Evolutionary conservation across 1,140 invertebrate species (phyloP).

Genomic region (Trigoniulus corallinus): DNA sequence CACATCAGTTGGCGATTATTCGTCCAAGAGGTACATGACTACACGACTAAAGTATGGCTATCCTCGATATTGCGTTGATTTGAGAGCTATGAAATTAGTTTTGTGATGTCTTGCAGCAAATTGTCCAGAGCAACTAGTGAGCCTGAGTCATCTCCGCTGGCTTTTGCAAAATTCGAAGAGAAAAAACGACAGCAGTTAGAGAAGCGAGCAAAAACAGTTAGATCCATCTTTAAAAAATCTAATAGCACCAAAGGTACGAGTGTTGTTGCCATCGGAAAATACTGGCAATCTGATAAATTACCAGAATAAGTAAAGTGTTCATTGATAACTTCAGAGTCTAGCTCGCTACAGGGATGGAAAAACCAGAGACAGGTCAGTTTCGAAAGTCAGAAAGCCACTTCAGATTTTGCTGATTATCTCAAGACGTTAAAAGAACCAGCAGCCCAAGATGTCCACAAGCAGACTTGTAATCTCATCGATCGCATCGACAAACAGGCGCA

Average conservation of each 20-base stretch:
- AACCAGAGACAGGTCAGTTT: slow-evolving; percentile 17
- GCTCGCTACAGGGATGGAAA: slow-evolving; percentile 9
- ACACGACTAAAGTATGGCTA: neutral
- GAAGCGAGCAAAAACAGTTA: slow-evolving; percentile 60
- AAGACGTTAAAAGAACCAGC: slow-evolving; percentile 24
- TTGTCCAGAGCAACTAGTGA: slow-evolving; percentile 5
- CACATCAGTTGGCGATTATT: too few species aligned
- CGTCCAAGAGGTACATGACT: neutral
- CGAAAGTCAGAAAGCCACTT: slow-evolving; percentile 26
- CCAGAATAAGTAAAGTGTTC: neutral
- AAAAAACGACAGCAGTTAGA: slow-evolving; percentile 67
- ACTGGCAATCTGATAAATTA: too few species aligned
- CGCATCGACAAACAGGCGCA: slow-evolving; percentile 43
- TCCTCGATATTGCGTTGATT: neutral
- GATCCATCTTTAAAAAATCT: slow-evolving; percentile 57
- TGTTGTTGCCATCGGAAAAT: too few species aligned
- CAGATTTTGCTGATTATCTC: slow-evolving; percentile 27
- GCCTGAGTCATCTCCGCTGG: slow-evolving; percentile 20
- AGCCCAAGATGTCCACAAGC: slow-evolving; percentile 47
- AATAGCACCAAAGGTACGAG: slow-evolving; percentile 27
- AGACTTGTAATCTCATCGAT: slow-evolving; percentile 44
- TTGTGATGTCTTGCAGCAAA: neutral
- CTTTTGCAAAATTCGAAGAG: slow-evolving; percentile 68
- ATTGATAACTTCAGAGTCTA: neutral
- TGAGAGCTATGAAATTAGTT: neutral